phyloP scores from a whole-genome alignment of 2,797 vertebrate species.

The Anolis apletophallus region DNA sequence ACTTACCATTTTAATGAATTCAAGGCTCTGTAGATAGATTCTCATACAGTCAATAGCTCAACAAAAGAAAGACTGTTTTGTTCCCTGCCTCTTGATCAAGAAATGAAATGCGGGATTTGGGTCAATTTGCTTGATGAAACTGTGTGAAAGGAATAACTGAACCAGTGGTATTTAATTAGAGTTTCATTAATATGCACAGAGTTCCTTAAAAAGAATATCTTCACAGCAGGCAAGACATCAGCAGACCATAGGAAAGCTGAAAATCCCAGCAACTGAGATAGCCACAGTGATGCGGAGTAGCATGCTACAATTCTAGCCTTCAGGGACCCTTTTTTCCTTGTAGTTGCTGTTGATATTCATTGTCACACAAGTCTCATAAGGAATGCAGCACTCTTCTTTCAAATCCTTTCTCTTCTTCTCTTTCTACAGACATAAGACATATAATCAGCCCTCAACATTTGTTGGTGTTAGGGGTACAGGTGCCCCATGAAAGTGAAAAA shows the following conservation, averaged over 20 bases:
- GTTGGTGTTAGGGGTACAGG: too few relatives aligned
- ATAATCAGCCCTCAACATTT: too few relatives aligned
- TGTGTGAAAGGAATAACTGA: slow-evolving; percentile 66
- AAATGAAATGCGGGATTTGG: slow-evolving; percentile 70
- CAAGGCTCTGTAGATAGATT: slow-evolving; percentile 58
- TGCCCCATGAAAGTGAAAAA: too few relatives aligned
- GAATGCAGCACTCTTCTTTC: not conserved
- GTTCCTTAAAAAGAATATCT: slow-evolving; percentile 12
- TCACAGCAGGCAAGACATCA: not conserved
- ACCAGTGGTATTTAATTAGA: slow-evolving; percentile 39
- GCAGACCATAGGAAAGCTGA: too few relatives aligned
- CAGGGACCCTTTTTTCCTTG: not conserved
- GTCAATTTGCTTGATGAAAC: slow-evolving; percentile 65
- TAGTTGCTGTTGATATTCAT: not conserved
- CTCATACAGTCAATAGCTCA: slow-evolving; percentile 65
- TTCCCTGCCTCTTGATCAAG: slow-evolving; percentile 62
- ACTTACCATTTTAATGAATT: slow-evolving; percentile 62
- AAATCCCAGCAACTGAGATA: not conserved
- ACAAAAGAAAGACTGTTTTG: slow-evolving; percentile 68
- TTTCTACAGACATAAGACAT: too few relatives aligned
- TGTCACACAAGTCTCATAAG: not conserved
- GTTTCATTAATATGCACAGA: slow-evolving; percentile 55
- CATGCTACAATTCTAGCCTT: not conserved
- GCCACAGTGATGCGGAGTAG: too few relatives aligned
- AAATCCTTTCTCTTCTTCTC: not conserved